Evolutionary conservation across 2,888 invertebrate species (phyloP).

Genomic region (Stenodema calcarata): DNA sequence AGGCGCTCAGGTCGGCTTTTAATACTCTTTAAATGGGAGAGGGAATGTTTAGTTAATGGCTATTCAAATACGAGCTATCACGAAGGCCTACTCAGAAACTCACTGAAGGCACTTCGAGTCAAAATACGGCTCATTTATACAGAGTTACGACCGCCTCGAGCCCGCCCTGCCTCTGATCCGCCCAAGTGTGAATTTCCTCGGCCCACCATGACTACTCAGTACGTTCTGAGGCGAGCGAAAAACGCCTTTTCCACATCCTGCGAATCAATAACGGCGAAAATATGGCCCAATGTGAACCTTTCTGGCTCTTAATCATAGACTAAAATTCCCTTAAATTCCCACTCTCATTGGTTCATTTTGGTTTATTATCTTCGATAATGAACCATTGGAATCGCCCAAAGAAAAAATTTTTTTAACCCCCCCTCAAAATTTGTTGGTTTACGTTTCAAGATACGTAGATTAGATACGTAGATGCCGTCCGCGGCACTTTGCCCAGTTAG

Average conservation of each 20-base stretch:
- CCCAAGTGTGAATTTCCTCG: neutral
- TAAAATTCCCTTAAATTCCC: too few species aligned
- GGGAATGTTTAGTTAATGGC: neutral
- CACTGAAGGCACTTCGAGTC: neutral
- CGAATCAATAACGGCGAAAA: too few species aligned
- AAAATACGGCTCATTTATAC: neutral
- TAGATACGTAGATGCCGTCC: too few species aligned
- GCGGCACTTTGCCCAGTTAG: too few species aligned
- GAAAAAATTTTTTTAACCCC: too few species aligned
- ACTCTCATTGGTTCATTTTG: too few species aligned
- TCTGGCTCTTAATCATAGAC: too few species aligned
- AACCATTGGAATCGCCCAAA: too few species aligned
- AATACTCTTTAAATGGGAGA: neutral
- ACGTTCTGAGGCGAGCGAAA: neutral
- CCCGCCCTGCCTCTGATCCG: neutral
- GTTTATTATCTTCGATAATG: too few species aligned
- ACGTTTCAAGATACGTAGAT: too few species aligned
- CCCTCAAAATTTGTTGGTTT: too few species aligned
- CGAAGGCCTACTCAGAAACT: neutral
- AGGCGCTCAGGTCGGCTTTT: neutral
- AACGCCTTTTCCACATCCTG: neutral
- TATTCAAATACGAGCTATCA: neutral
- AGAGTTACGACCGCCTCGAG: neutral
- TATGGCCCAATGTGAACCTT: too few species aligned
- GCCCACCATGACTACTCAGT: neutral